A percentile compares a stretch with the other conserved stretches of the same genome.
Conservation (phyloP, 2,113 vertebrate species). For the Lonchura striata region DNA sequence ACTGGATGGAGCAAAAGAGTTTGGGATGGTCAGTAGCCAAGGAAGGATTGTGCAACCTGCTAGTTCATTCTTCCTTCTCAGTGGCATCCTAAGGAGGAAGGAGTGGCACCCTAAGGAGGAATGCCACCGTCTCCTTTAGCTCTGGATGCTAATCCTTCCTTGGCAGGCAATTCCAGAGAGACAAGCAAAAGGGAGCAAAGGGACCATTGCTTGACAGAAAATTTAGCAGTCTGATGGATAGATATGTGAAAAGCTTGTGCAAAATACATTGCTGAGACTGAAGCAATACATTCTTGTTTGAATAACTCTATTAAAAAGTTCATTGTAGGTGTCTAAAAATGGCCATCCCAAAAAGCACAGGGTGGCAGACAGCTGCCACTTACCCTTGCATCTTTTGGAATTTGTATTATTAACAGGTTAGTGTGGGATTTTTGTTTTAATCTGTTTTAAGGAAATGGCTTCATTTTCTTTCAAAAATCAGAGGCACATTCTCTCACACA, state of each 20-base stretch:
- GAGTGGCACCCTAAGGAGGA: not conserved
- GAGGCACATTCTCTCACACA: not conserved
- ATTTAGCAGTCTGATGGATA: not conserved
- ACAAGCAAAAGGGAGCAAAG: not conserved
- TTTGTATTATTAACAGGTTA: not conserved
- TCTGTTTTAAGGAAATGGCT: not conserved
- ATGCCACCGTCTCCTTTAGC: not conserved
- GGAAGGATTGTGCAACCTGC: not conserved
- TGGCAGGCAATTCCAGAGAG: not conserved
- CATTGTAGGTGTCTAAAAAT: not conserved
- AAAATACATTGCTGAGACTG: not conserved
- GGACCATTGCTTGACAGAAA: not conserved
- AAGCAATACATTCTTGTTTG: not conserved
- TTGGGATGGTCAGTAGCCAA: not conserved
- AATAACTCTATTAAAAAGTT: not conserved
- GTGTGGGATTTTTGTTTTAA: not conserved
- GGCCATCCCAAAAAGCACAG: not conserved
- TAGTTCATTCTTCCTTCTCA: not conserved
- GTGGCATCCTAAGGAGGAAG: not conserved
- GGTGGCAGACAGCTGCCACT: not conserved
- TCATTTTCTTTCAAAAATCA: not conserved
- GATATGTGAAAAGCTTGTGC: not conserved
- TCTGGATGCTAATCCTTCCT: not conserved
- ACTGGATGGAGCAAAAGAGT: not conserved
- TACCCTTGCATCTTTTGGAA: not conserved